These are phyloP conservation scores for Dendrocincla tyrannina DNA, from an alignment of 2,797 vertebrate genomes.

Conservation along the genomic window DNA sequence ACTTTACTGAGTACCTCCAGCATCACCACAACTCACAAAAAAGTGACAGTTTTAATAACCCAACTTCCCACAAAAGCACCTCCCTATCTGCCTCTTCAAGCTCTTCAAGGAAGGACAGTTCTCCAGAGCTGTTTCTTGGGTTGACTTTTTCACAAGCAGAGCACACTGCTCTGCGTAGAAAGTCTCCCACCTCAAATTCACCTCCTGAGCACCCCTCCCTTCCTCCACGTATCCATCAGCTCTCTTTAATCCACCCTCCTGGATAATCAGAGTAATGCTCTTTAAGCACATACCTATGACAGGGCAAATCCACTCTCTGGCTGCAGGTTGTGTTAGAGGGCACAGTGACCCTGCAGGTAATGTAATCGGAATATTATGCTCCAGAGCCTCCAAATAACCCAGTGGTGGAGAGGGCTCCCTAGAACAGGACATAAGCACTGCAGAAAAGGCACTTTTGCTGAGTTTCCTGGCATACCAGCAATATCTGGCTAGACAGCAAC, in stretches of 20 bases:
- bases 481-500: not conserved
- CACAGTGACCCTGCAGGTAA: not conserved
- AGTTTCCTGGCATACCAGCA: not conserved
- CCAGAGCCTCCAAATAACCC: not conserved
- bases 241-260: not conserved
- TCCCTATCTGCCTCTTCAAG: not conserved
- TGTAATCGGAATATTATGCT: not conserved
- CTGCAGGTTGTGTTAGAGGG: not conserved
- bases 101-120: not conserved
- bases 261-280: slow-evolving; percentile 41
- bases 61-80: not conserved
- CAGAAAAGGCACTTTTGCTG: not conserved
- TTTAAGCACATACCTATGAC: not conserved
- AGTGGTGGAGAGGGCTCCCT: not conserved
- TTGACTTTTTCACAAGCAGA: not conserved
- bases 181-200: not conserved
- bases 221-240: not conserved
- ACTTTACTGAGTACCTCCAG: not conserved
- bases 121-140: not conserved
- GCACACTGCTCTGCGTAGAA: not conserved
- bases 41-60: not conserved
- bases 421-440: not conserved
- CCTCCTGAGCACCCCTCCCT: not conserved
- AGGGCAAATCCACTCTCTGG: not conserved
- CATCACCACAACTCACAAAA: not conserved